phyloP scores from a whole-genome alignment of 2,113 vertebrate genomes.

The Onychostoma macrolepis region DNA sequence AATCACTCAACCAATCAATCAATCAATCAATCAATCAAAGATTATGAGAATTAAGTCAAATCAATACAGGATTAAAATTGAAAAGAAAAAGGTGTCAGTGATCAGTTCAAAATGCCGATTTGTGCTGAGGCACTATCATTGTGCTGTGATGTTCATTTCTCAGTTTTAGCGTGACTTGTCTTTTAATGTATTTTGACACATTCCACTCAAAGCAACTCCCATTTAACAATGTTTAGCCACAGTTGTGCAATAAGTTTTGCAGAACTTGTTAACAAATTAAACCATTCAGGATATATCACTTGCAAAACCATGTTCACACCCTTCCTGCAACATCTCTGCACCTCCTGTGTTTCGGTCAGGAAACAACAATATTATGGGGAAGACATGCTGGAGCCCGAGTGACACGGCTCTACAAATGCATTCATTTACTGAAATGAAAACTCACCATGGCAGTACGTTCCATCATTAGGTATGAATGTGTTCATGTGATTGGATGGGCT shows the following conservation, averaged over 20 bases:
- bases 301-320: slow-evolving; percentile 16
- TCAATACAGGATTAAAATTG: too few species aligned
- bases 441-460: slow-evolving; percentile 89
- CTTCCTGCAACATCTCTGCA: neutral
- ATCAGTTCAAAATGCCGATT: too few species aligned
- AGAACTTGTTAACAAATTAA: slow-evolving; percentile 9
- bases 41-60: too few species aligned
- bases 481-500: slow-evolving; percentile 86
- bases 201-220: neutral
- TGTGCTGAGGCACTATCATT: too few species aligned
- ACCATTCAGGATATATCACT: slow-evolving; percentile 24
- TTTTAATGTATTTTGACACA: neutral
- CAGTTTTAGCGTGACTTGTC: neutral
- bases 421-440: neutral
- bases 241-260: neutral
- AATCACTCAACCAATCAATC: too few species aligned
- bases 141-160: neutral
- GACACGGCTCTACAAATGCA: neutral
- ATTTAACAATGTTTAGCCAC: neutral
- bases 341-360: neutral
- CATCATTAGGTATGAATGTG: slow-evolving; percentile 93
- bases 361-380: neutral
- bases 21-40: too few species aligned
- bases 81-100: too few species aligned
- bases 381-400: neutral